phyloP scores from a whole-genome alignment of 2,797 vertebrate genomes.

The Centroberyx gerrardi region DNA sequence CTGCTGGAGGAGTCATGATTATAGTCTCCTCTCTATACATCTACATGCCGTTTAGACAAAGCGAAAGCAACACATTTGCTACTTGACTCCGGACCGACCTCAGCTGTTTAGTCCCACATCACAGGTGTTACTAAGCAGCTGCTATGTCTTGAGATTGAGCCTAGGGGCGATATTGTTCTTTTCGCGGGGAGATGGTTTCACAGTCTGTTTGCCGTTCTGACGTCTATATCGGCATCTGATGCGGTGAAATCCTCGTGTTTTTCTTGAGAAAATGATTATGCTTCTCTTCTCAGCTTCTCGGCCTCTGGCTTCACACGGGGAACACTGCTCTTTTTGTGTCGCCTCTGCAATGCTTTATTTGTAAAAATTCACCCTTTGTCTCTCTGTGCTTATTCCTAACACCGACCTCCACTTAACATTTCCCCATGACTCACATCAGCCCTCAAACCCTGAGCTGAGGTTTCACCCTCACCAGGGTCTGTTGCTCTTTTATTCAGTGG shows the following conservation, averaged over 20 bases:
- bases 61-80: not conserved
- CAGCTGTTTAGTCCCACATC: conserved; percentile 24
- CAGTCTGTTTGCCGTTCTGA: conserved; percentile 25
- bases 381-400: conserved; percentile 38
- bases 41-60: not conserved
- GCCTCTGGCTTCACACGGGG: conserved; percentile 59
- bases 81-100: not conserved
- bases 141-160: conserved; percentile 52
- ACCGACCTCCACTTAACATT: conserved; percentile 27
- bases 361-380: conserved; percentile 64
- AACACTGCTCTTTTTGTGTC: conserved; percentile 78
- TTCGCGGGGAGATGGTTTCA: conserved; percentile 61
- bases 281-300: conserved; percentile 44
- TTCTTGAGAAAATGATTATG: conserved; percentile 48
- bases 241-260: conserved; percentile 76
- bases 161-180: conserved; percentile 65
- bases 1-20: conserved; percentile 7
- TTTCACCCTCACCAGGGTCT: conserved; percentile 30
- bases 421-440: conserved; percentile 69
- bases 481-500: not conserved
- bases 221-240: conserved; percentile 61
- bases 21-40: conserved; percentile 1
- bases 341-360: conserved; percentile 47
- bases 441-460: conserved; percentile 36
- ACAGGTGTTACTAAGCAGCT: conserved; percentile 54